Conservation (phyloP, 2,888 invertebrate species). For the Trichogramma dendrolimi region DNA sequence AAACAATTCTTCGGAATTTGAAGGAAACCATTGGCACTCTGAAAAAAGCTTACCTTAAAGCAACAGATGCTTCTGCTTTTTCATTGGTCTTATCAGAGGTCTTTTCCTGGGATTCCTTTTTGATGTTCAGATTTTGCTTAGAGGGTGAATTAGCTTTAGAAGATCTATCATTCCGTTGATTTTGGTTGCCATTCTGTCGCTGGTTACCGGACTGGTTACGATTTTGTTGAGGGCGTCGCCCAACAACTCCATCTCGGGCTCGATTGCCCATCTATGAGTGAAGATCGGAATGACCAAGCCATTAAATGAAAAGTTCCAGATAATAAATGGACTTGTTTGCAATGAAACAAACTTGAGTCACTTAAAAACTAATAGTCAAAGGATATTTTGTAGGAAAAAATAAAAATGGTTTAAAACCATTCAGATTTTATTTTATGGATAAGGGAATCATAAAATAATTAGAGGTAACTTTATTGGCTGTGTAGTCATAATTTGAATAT, state of each 20-base stretch:
- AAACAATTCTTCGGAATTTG: constrained; percentile 37
- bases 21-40: constrained; percentile 46
- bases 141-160: constrained; percentile 52
- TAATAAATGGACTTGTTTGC: constrained; percentile 35
- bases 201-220: constrained; percentile 51
- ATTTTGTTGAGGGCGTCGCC: constrained; percentile 51
- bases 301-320: constrained; percentile 46
- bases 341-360: constrained; percentile 37
- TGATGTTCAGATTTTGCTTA: constrained; percentile 51
- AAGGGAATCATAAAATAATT: no score
- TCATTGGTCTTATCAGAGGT: constrained; percentile 49
- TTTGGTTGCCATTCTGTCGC: constrained; percentile 52
- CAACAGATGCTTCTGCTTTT: constrained; percentile 50
- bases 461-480: no score
- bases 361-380: constrained; percentile 17
- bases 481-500: no score
- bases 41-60: constrained; percentile 50
- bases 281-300: constrained; percentile 49
- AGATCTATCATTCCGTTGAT: constrained; percentile 52
- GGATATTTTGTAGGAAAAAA: constrained; percentile 20
- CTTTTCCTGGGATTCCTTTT: constrained; percentile 52
- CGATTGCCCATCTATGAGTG: constrained; percentile 52
- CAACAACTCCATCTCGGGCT: constrained; percentile 51
- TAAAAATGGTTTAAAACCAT: constrained; percentile 12
- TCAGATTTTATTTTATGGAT: no score